Base-by-base conservation (phyloP, 1,140 invertebrate species). In the Spodoptera litura region DNA sequence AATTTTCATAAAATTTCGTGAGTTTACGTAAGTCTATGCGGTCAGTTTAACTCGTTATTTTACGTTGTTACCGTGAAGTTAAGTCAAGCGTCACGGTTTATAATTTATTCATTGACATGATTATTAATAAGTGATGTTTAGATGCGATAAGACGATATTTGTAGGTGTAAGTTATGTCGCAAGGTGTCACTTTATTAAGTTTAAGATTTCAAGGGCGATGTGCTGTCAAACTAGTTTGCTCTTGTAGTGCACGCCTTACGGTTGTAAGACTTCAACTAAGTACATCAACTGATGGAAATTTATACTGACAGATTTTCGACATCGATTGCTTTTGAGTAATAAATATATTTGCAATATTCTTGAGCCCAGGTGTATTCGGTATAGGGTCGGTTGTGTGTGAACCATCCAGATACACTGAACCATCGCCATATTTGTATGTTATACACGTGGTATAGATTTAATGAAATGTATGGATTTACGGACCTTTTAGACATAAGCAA, bases 81-180 rank as follows among this genome's bases (percentile, higher is more conserved):
- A 80, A 81, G 80, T 84, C 74, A 82, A 64, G 78, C 76, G 58
- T 78, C 68, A 80, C 25, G 58, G 66, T 74, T 62, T 44, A 62
- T 80, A 82, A 85, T 79, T 83, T 81, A 85, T 84, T 79, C 79
- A 84, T 71, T 85, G 81, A 88, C 84, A 82, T 81, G 85, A 83
- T 87, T 83, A 85, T 84, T 85, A 87, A 83, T 88, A 81, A 78
- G 81, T 82, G 86, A 88, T 85, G 75, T 80, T 83, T 81, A 83
- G 80, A 81, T 78, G 68, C 59, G 87, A 89, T 90, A 90, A 90
- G 85, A 85, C 79, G 81, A 77, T 79, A 78, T 85, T 83, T 78
- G 91, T 90, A 84, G 89, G 85, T 90, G 89, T 88, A 87, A 81
- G 78, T 81, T 73, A 86, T 87, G 85, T 89, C 80, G 89, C 82